phyloP scores from a whole-genome alignment of 2,888 invertebrate species.

The Orchestes rusci region DNA sequence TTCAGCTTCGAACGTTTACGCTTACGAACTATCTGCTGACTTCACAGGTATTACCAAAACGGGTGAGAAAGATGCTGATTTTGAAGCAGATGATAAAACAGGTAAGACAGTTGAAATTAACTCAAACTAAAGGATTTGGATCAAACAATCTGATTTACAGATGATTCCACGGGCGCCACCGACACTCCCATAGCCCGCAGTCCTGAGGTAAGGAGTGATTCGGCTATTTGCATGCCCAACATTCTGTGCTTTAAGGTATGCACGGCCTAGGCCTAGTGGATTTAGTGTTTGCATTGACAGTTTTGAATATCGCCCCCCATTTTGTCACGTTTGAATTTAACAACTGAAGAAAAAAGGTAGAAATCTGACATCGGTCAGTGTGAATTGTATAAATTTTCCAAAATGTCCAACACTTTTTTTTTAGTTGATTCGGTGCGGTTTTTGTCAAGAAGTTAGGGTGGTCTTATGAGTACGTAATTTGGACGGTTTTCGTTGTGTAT shows the following conservation, averaged over 20 bases:
- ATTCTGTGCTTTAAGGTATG: constrained; percentile 82
- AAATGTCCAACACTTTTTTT: too few species aligned
- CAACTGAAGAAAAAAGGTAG: too few species aligned
- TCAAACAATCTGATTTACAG: too few species aligned
- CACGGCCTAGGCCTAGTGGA: constrained; percentile 38
- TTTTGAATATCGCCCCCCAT: constrained; percentile 2
- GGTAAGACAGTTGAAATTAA: too few species aligned
- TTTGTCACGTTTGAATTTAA: too few species aligned
- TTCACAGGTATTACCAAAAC: constrained; percentile 20
- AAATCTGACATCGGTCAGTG: too few species aligned
- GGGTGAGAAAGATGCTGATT: constrained; percentile 25
- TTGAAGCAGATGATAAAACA: constrained; percentile 27
- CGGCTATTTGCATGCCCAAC: constrained; percentile 79
- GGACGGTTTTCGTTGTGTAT: too few species aligned
- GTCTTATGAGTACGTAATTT: too few species aligned
- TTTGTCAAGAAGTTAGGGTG: too few species aligned
- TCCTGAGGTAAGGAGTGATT: constrained; percentile 61
- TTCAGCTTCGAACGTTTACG: constrained; percentile 54
- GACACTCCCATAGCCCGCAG: constrained; percentile 41
- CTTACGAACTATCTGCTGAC: constrained; percentile 58
- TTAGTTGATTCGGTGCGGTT: too few species aligned
- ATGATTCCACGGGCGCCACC: constrained; percentile 35
- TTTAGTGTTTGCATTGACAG: constrained; percentile 14
- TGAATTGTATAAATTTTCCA: too few species aligned
- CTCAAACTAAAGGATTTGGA: too few species aligned